Percentiles rank a stretch among this genome's conserved stretches.
Evolutionary conservation across 2,888 invertebrate genomes (phyloP).

Genomic region (Nasonia oneida): DNA sequence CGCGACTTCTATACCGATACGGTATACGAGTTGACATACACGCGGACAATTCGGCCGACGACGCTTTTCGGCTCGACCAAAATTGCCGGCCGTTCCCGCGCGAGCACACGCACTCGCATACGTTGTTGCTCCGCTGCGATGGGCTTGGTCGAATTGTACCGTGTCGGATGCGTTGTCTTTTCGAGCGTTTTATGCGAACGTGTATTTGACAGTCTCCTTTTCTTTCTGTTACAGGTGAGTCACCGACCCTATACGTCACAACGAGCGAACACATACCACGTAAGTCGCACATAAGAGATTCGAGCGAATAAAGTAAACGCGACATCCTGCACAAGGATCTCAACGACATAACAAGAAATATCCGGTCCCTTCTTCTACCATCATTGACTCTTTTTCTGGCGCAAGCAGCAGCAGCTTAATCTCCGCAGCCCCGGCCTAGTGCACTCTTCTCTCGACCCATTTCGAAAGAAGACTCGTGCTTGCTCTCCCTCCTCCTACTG

Average conservation of each 20-base stretch:
- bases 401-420: not conserved
- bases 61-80: constrained; percentile 54
- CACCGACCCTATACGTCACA: not conserved
- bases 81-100: constrained; percentile 45
- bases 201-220: not conserved
- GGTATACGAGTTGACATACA: constrained; percentile 12
- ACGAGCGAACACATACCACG: not conserved
- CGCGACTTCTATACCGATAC: not conserved
- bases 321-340: not conserved
- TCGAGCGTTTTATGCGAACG: not conserved
- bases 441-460: constrained; percentile 29
- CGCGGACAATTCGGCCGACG: constrained; percentile 50
- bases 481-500: not conserved
- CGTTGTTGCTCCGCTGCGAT: not conserved
- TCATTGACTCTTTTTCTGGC: constrained; percentile 16
- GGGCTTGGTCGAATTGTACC: not conserved
- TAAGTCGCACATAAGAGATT: not conserved
- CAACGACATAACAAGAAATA: constrained; percentile 11
- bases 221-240: constrained; percentile 41
- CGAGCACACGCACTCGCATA: not conserved
- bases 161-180: not conserved
- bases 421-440: not conserved
- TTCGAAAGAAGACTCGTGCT: not conserved
- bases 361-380: not conserved
- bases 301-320: not conserved